A percentile compares a stretch with the other conserved stretches of the same genome.
Evolutionary conservation across 2,888 invertebrate species (phyloP).

Genomic region (Perithous albicinctus): DNA sequence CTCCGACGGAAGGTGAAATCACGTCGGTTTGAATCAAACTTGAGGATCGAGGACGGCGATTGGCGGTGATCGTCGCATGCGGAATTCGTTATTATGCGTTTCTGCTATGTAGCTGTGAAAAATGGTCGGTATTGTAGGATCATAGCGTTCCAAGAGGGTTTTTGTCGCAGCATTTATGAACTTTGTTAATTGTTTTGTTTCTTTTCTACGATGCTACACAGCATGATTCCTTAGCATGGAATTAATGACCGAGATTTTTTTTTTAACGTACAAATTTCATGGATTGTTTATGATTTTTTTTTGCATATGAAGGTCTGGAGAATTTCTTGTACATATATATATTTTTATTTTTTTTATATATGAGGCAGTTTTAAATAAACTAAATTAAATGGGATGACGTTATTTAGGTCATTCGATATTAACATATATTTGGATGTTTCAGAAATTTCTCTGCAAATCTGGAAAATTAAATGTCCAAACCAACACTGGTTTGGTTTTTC

Average conservation of each 20-base stretch:
- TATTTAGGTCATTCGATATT: not conserved
- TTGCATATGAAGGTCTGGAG: not conserved
- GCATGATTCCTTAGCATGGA: too few relatives aligned
- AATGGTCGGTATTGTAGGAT: constrained; percentile 61
- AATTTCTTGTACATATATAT: too few relatives aligned
- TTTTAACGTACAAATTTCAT: not conserved
- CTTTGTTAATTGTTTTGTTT: not conserved
- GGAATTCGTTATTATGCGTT: not conserved
- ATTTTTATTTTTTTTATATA: not conserved
- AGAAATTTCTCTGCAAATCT: not conserved
- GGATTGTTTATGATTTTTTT: not conserved
- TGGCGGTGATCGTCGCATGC: not conserved
- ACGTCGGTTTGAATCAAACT: not conserved
- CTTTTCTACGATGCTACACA: not conserved
- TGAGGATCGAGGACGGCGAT: not conserved
- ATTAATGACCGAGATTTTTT: too few relatives aligned
- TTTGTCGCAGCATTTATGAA: not conserved
- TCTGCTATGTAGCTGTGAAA: not conserved
- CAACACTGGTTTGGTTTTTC: too few relatives aligned
- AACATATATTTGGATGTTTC: not conserved
- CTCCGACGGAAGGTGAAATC: constrained; percentile 27
- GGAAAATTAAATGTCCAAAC: too few relatives aligned
- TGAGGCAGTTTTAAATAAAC: too few relatives aligned
- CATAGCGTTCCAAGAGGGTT: not conserved
- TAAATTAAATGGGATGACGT: too few relatives aligned